phyloP scores from a whole-genome alignment of 2,113 vertebrate genomes.

The Recurvirostra avosetta region DNA sequence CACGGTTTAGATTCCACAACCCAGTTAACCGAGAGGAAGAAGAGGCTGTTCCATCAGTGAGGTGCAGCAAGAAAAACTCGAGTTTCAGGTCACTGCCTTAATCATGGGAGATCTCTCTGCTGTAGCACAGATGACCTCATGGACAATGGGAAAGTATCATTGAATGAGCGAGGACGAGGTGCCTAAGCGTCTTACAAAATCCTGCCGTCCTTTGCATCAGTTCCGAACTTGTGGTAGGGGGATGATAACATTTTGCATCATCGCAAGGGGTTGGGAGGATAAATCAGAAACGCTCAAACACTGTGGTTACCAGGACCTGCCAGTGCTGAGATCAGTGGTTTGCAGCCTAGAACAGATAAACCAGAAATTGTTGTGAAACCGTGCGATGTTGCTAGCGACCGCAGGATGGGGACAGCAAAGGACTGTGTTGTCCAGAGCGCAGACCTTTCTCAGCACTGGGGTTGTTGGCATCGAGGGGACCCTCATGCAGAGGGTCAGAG shows the following conservation, averaged over 20 bases:
- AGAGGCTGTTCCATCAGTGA: not conserved
- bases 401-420: not conserved
- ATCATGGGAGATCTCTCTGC: not conserved
- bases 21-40: not conserved
- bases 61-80: not conserved
- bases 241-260: not conserved
- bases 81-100: slow-evolving; percentile 2
- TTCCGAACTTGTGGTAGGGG: not conserved
- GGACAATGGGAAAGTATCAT: not conserved
- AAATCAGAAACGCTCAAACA: not conserved
- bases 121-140: not conserved
- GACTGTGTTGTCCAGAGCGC: not conserved
- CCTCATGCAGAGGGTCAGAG: not conserved
- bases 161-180: not conserved
- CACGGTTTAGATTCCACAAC: not conserved
- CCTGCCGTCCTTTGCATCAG: not conserved
- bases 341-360: not conserved
- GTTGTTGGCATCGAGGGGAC: not conserved
- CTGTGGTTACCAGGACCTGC: not conserved
- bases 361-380: not conserved
- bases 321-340: not conserved
- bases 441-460: not conserved
- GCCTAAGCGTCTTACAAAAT: not conserved
- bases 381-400: not conserved
- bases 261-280: not conserved